Percentiles rank a stretch among this genome's conserved stretches.
These are phyloP conservation scores for Cyaniris semiargus DNA, from an alignment of 2,888 invertebrate species.

Conservation along the genomic window DNA sequence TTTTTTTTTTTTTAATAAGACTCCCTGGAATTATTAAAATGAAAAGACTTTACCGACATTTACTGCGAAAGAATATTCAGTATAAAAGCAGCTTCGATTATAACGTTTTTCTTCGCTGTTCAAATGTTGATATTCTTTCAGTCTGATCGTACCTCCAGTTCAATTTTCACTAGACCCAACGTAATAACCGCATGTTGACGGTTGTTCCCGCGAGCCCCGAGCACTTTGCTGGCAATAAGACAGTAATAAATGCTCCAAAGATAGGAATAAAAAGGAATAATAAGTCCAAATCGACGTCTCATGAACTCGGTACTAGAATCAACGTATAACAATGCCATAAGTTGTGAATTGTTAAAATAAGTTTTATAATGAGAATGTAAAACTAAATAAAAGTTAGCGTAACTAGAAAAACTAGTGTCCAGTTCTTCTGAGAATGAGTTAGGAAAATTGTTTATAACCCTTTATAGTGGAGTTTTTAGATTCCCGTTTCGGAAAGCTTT, in stretches of 20 bases:
- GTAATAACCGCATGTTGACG: conserved; percentile 77
- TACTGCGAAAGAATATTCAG: background rate
- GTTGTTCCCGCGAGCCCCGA: conserved; percentile 62
- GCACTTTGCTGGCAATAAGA: conserved; percentile 77
- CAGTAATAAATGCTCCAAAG: conserved; percentile 77
- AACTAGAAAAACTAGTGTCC: background rate
- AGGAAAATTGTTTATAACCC: background rate
- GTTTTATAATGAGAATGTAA: conserved; percentile 15
- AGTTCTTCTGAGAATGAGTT: background rate
- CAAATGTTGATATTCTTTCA: conserved; percentile 44
- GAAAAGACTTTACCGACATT: background rate
- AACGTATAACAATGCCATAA: conserved; percentile 46
- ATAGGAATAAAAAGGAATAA: conserved; percentile 70
- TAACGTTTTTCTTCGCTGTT: conserved; percentile 35
- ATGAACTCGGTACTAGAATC: conserved; percentile 48
- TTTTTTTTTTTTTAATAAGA: no score
- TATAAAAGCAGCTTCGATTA: background rate
- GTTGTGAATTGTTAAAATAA: conserved; percentile 19
- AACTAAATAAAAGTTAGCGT: background rate
- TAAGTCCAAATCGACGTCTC: conserved; percentile 72
- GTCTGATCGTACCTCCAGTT: conserved; percentile 57
- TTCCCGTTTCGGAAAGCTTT: background rate
- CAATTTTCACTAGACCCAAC: conserved; percentile 74
- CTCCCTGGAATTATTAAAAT: background rate
- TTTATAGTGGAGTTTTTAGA: background rate